Conservation (phyloP, 1,140 invertebrate species). For the Penaeus chinensis region DNA sequence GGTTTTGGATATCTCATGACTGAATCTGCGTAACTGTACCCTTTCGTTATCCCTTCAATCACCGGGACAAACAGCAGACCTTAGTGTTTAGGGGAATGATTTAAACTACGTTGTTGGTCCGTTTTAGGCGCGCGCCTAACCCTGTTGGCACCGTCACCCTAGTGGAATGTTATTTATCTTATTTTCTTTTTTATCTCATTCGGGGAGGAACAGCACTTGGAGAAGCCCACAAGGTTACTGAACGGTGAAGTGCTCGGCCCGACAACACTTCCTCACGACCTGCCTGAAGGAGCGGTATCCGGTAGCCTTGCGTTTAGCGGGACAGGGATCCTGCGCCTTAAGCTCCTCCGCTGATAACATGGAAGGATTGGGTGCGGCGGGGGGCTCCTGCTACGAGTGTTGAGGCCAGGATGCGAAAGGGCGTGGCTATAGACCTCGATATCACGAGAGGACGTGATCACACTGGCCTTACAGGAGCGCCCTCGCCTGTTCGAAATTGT, state of each 20-base stretch:
- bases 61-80: neutral
- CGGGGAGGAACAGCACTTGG: neutral
- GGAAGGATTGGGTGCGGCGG: no score
- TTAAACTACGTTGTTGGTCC: neutral
- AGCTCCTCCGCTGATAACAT: no score
- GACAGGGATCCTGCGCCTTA: no score
- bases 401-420: no score
- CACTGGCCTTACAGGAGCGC: neutral
- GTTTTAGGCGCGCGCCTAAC: neutral
- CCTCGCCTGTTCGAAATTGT: neutral
- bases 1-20: neutral
- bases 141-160: constrained; percentile 3
- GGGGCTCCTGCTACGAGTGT: no score
- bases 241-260: neutral
- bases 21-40: neutral
- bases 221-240: neutral
- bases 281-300: no score
- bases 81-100: no score
- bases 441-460: neutral
- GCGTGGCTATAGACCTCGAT: no score
- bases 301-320: no score
- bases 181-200: neutral
- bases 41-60: neutral
- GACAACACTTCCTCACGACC: no score
- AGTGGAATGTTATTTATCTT: constrained; percentile 1